Percentiles rank a stretch among this genome's conserved stretches.
Evolutionary conservation across 2,113 vertebrate genomes (phyloP).

Genomic region (Coturnix japonica): DNA sequence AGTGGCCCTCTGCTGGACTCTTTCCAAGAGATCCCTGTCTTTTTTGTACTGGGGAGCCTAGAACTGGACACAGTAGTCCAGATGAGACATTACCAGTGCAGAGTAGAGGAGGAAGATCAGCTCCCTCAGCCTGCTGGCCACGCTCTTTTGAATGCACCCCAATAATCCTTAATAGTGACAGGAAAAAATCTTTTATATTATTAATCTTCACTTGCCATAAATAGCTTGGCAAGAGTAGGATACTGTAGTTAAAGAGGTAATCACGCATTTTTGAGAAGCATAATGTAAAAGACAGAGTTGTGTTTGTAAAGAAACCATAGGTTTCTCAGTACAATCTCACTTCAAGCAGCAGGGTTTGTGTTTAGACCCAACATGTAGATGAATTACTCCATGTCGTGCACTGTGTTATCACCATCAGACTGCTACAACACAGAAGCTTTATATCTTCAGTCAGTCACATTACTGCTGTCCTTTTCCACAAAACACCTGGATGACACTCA

Average conservation of each 20-base stretch:
- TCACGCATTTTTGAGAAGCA: background rate
- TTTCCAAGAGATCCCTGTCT: no score
- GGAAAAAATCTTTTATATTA: background rate
- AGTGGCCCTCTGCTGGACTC: no score
- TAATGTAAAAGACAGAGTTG: background rate
- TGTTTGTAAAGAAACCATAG: background rate
- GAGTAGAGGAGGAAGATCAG: no score
- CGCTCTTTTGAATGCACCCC: no score
- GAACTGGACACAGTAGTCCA: no score
- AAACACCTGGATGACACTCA: background rate
- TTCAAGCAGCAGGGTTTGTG: background rate
- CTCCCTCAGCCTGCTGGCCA: no score
- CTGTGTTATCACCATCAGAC: background rate
- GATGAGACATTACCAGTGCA: no score
- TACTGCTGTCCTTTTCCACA: background rate
- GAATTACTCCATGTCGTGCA: background rate
- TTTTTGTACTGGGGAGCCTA: no score
- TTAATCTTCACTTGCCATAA: background rate
- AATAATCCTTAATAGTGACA: background rate
- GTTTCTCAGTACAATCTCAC: background rate
- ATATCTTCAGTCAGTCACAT: background rate
- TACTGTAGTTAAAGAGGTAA: background rate
- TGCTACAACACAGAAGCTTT: background rate
- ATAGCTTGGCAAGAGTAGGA: background rate
- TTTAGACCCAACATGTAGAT: background rate